A percentile compares a stretch with the other conserved stretches of the same genome.
Evolutionary conservation across 1,140 invertebrate genomes (phyloP).

Genomic region (Danaus plexippus): DNA sequence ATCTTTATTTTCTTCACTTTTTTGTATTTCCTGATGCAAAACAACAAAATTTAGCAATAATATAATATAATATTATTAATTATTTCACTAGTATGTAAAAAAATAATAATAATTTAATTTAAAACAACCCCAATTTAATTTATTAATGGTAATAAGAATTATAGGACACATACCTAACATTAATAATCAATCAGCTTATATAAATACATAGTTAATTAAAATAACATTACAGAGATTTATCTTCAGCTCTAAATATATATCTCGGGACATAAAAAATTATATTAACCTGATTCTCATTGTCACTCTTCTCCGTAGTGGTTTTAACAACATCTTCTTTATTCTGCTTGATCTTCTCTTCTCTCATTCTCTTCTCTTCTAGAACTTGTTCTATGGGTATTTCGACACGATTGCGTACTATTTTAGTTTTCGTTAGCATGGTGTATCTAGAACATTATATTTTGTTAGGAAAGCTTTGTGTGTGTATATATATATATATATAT

Average conservation of each 20-base stretch:
- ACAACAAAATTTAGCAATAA: slow-evolving; percentile 2
- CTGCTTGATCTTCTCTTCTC: slow-evolving; percentile 39
- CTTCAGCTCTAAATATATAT: background rate
- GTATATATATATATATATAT: too few species aligned
- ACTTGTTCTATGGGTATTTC: slow-evolving; percentile 58
- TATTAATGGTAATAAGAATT: too few species aligned
- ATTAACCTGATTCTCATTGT: slow-evolving; percentile 50
- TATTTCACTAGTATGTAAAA: background rate
- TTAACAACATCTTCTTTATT: slow-evolving; percentile 38
- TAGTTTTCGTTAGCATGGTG: slow-evolving; percentile 60
- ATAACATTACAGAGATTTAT: too few species aligned
- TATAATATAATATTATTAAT: background rate
- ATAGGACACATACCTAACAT: too few species aligned
- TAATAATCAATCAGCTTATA: too few species aligned
- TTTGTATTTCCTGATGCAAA: slow-evolving; percentile 40
- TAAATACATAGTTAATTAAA: too few species aligned
- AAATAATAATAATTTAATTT: too few species aligned
- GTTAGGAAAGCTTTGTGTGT: too few species aligned
- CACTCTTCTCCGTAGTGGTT: slow-evolving; percentile 45
- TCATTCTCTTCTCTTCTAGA: slow-evolving; percentile 48
- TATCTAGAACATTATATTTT: slow-evolving; percentile 32
- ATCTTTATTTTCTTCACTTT: slow-evolving; percentile 50
- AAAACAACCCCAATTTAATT: too few species aligned
- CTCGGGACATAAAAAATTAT: background rate
- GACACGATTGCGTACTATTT: slow-evolving; percentile 51